Evolutionary conservation across 2,888 invertebrate genomes (phyloP).

Genomic region (Cyclophora punctaria): DNA sequence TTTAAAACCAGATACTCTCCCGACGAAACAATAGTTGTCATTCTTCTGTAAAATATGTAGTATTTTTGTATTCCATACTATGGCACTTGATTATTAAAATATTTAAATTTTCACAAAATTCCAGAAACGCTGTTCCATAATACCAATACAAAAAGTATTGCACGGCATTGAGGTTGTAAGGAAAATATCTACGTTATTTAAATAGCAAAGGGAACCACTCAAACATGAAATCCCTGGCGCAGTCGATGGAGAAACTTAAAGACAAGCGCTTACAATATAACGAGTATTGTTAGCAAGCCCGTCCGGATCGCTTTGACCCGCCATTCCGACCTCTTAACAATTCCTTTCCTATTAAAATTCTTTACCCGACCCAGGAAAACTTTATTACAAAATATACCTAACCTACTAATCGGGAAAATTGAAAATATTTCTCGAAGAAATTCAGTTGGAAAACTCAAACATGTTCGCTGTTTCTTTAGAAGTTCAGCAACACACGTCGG

Average conservation of each 20-base stretch:
- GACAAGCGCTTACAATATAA: constrained; percentile 36
- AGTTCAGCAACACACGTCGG: no score
- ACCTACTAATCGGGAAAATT: background rate
- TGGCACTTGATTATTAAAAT: no score
- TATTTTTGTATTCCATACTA: no score
- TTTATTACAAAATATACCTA: constrained; percentile 39
- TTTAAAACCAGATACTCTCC: no score
- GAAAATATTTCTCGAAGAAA: constrained; percentile 3
- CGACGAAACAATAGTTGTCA: no score
- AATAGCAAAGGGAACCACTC: constrained; percentile 39
- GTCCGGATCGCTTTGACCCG: constrained; percentile 52
- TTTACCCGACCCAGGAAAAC: constrained; percentile 47
- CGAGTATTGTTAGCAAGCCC: constrained; percentile 43
- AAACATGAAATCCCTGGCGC: constrained; percentile 34
- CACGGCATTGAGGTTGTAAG: constrained; percentile 14
- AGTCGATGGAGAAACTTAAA: constrained; percentile 34
- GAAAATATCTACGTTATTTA: constrained; percentile 38
- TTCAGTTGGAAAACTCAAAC: constrained; percentile 1
- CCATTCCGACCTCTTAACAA: constrained; percentile 39
- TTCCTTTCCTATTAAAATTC: constrained; percentile 65
- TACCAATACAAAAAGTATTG: background rate
- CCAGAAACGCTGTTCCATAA: no score
- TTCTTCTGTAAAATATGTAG: no score
- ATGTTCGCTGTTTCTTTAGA: background rate
- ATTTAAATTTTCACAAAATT: no score